Evolutionary conservation across 2,113 vertebrate species (phyloP), one percentile per base, ranked within the genome.

Genomic region (Cricetomys ansorgei): DNA sequence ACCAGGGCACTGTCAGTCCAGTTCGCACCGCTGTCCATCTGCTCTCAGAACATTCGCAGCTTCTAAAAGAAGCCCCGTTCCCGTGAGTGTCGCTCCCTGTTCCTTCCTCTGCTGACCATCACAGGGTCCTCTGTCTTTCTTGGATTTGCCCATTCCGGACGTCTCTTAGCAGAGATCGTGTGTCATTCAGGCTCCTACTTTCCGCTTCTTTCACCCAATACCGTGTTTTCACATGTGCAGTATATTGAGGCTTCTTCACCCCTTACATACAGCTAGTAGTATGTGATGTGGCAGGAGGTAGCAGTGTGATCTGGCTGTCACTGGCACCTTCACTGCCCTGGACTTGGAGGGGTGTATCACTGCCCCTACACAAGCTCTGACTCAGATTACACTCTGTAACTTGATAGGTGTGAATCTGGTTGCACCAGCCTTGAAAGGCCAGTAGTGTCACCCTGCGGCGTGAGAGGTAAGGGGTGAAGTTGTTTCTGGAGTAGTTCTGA

Each of bases 131-230:
- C 79, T 15, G 53, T 23, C 50, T 27, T 57, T 2, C 6, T 40
- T 84, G 40, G 1, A 13, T 43, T 19, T 19, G 5, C 64, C 53
- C 25, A 0, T 15, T 84, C 59, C 31, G 7, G 29, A 12, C 0
- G 1, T 0, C 6, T 23, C 31, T 3, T 21, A 1, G 0, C 0
- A 27, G 6, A 64, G 17, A 7, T 21, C 31, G 1, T 1, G 0
- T 0, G 1, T 3, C 4, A 0, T 0, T 0, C 8, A 1, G 70
- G 12, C 67, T 45, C 48, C 31, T 15, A 5, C 29, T 25, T 11
- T 65, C 23, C 29, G 19, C 67, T 64, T 2, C 65, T 50, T 19
- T n/a, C 43, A 2, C n/a, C 31, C 45, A 19, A 19, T 12, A 0
- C 0, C 34, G 0, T 1, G 76, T 23, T 48, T n/a, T 3, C 37